phyloP scores from a whole-genome alignment of 2,888 invertebrate genomes.

The Mechanitis messenoides region DNA sequence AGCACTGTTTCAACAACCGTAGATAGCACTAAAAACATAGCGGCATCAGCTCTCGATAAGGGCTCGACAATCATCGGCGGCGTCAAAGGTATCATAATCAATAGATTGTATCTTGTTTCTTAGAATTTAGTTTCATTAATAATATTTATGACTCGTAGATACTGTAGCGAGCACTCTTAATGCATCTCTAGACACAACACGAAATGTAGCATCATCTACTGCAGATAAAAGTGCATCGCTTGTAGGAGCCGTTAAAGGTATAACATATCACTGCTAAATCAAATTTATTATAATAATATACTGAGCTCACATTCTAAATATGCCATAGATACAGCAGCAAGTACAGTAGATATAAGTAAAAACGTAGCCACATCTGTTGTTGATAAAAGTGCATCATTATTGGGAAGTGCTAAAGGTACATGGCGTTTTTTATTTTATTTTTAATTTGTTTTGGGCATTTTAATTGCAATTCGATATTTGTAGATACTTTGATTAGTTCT shows the following conservation, averaged over 20 bases:
- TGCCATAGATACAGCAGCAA: constrained; percentile 45
- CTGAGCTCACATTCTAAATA: not conserved
- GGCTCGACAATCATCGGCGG: constrained; percentile 40
- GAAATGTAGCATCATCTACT: constrained; percentile 43
- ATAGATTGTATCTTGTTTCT: not conserved
- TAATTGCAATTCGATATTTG: constrained; percentile 5
- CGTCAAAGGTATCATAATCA: constrained; percentile 45
- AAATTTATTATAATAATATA: not conserved
- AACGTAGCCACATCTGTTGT: constrained; percentile 45
- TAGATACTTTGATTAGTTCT: constrained; percentile 33
- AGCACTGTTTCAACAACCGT: constrained; percentile 46
- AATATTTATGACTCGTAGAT: constrained; percentile 36
- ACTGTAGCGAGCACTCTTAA: constrained; percentile 43
- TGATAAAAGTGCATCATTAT: constrained; percentile 38
- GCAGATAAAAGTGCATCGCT: constrained; percentile 45
- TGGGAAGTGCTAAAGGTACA: constrained; percentile 24
- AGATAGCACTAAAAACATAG: constrained; percentile 52
- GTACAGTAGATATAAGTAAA: constrained; percentile 50
- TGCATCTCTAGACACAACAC: constrained; percentile 47
- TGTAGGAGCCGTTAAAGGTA: constrained; percentile 40
- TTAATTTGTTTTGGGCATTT: not conserved
- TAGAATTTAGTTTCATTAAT: constrained; percentile 5
- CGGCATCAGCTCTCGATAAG: constrained; percentile 46
- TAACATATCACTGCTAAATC: too few relatives aligned
- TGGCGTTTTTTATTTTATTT: not conserved